These are phyloP conservation scores for Paraplagusia blochii DNA, from an alignment of 2,113 vertebrate genomes.

Conservation along the genomic window DNA sequence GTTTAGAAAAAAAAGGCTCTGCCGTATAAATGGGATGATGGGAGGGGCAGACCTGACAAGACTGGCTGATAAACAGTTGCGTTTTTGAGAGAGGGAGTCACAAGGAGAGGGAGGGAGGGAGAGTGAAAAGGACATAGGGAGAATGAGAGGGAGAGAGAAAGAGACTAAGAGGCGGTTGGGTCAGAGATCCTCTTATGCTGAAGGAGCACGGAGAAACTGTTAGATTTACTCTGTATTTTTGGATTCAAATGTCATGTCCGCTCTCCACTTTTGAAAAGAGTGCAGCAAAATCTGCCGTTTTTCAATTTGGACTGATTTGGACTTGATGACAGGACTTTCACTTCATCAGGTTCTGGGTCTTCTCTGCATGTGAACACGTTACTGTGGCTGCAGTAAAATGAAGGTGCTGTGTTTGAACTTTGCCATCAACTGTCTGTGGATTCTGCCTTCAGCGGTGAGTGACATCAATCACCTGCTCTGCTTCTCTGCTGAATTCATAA, in stretches of 20 bases:
- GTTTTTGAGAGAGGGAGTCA: neutral
- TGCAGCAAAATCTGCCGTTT: neutral
- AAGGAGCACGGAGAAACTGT: constrained; percentile 4
- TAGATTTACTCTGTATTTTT: constrained; percentile 33
- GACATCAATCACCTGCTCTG: neutral
- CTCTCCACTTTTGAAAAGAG: constrained; percentile 33
- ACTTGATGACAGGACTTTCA: constrained; percentile 9
- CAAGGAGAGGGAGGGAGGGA: neutral
- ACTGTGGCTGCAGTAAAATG: constrained; percentile 43
- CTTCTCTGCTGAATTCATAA: constrained; percentile 2
- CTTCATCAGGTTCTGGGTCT: neutral
- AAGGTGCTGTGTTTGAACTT: constrained; percentile 57
- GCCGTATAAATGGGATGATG: no score
- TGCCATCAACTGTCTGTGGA: constrained; percentile 65
- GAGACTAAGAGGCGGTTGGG: neutral
- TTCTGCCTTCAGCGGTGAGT: constrained; percentile 65
- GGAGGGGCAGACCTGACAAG: no score
- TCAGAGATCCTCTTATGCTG: constrained; percentile 6
- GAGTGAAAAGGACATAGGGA: neutral
- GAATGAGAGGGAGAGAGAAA: neutral
- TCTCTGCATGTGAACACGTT: constrained; percentile 30
- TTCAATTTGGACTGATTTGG: no score
- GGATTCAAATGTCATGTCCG: constrained; percentile 24
- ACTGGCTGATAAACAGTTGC: neutral
- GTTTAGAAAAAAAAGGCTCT: no score